These are phyloP conservation scores for Neosalanx taihuensis DNA, from an alignment of 2,797 vertebrate species.

Conservation along the genomic window DNA sequence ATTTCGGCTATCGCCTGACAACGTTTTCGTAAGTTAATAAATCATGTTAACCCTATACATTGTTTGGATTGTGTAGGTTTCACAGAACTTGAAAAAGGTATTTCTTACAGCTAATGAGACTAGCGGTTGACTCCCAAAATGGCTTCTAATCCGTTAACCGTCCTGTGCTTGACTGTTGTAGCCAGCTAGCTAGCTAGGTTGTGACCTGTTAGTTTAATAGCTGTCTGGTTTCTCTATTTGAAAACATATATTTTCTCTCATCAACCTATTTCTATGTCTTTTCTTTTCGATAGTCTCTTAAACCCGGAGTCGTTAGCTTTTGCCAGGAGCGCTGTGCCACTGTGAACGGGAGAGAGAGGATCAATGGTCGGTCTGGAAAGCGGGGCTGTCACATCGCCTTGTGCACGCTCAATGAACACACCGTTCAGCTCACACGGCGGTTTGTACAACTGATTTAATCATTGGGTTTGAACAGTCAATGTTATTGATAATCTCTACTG, in stretches of 20 bases:
- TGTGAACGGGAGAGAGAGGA: constrained; percentile 46
- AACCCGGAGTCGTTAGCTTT: constrained; percentile 50
- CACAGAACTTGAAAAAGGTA: no score
- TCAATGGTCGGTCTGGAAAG: constrained; percentile 78
- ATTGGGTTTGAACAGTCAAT: neutral
- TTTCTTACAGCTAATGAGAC: no score
- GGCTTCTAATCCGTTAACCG: neutral
- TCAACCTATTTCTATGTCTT: neutral
- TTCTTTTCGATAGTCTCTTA: neutral
- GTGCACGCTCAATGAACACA: constrained; percentile 73
- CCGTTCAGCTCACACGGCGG: constrained; percentile 62
- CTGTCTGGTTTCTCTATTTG: neutral
- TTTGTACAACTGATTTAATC: constrained; percentile 43
- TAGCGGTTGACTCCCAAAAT: constrained; percentile 19
- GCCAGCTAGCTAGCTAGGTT: no score
- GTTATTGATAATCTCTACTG: neutral
- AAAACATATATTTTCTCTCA: neutral
- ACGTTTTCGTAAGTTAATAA: constrained; percentile 7
- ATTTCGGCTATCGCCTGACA: neutral
- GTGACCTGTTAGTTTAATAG: neutral
- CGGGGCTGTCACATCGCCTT: constrained; percentile 70
- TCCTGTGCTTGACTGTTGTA: neutral
- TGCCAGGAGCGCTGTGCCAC: constrained; percentile 50
- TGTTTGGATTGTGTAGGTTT: no score
- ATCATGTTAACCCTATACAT: no score